phyloP scores from a whole-genome alignment of 2,797 vertebrate genomes.

The Arremon aurantiirostris region DNA sequence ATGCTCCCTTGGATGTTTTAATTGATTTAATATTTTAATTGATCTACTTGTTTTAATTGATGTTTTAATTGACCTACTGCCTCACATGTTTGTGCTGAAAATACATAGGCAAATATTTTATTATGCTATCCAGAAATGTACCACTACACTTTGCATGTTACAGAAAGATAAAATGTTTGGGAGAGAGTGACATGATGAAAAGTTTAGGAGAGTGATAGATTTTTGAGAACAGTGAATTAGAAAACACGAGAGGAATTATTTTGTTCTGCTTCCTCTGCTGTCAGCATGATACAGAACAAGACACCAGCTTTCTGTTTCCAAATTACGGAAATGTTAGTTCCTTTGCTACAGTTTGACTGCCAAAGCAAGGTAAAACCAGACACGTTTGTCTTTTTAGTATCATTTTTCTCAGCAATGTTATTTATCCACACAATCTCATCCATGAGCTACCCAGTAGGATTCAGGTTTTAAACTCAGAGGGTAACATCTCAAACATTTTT shows the following conservation, averaged over 20 bases:
- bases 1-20: neutral
- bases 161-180: rapidly evolving
- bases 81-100: neutral
- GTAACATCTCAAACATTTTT: neutral
- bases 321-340: neutral
- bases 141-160: rapidly evolving
- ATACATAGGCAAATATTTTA: neutral
- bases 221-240: neutral
- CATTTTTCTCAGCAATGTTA: neutral
- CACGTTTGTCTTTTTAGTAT: neutral
- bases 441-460: neutral
- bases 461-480: neutral
- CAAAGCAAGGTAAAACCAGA: neutral
- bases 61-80: neutral
- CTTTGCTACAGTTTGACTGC: neutral
- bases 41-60: too few relatives aligned
- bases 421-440: neutral
- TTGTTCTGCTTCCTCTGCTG: neutral
- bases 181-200: neutral
- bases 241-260: neutral
- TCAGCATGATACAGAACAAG: neutral
- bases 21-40: neutral
- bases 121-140: neutral
- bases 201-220: neutral
- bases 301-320: neutral